Evolutionary conservation across 1,140 invertebrate species (phyloP).

Genomic region (Zaprionus ghesquierei): DNA sequence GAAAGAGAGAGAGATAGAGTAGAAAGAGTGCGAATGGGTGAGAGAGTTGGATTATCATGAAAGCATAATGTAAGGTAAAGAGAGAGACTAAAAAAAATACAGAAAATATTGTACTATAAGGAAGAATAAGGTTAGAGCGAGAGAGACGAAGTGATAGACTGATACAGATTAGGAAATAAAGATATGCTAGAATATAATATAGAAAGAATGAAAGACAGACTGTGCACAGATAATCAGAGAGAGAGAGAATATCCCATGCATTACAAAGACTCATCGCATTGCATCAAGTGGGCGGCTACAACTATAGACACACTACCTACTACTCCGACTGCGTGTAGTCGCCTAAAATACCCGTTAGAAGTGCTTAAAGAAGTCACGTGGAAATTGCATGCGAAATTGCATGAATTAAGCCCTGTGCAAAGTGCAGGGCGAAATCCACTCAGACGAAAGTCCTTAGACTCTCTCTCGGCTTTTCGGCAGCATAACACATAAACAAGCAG

Average conservation of each 20-base stretch:
- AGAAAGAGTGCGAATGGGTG: background rate
- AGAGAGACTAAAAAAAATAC: too few relatives aligned
- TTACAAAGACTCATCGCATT: background rate
- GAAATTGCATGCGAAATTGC: constrained; percentile 60
- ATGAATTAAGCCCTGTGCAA: constrained; percentile 60
- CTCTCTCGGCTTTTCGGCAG: constrained; percentile 73
- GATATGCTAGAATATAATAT: background rate
- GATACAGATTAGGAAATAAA: background rate
- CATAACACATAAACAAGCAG: constrained; percentile 57
- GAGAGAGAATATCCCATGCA: background rate
- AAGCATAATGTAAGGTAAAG: too few relatives aligned
- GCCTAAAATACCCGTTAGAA: background rate
- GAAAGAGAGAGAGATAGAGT: background rate
- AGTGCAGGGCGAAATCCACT: constrained; percentile 70
- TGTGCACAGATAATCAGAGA: background rate
- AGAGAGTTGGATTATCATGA: background rate
- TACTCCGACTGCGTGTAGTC: background rate
- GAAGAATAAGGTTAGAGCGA: too few relatives aligned
- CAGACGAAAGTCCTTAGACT: constrained; percentile 82
- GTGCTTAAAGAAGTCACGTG: constrained; percentile 35
- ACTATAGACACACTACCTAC: background rate
- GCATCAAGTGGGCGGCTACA: background rate
- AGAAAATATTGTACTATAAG: too few relatives aligned
- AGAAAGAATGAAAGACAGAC: background rate
- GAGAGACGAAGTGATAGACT: too few relatives aligned